phyloP scores from a whole-genome alignment of 2,113 vertebrate genomes.

The Oxyruncus cristatus region DNA sequence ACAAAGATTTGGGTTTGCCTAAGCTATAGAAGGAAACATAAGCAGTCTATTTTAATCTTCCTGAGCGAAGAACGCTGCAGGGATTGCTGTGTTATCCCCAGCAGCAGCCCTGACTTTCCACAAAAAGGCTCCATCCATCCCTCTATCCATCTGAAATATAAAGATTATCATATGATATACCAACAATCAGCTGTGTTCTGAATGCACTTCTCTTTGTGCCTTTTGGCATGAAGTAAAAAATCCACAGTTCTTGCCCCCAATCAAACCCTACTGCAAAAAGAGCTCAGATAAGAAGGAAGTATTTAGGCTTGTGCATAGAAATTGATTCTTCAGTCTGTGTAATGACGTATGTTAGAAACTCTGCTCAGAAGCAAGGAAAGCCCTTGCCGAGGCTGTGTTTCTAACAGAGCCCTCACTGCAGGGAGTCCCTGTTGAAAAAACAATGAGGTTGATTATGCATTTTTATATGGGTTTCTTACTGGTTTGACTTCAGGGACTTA shows the following conservation, averaged over 20 bases:
- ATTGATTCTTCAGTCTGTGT: not conserved
- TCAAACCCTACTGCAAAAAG: not conserved
- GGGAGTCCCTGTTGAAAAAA: not conserved
- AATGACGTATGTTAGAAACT: conserved; percentile 49
- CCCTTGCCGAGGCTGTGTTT: not conserved
- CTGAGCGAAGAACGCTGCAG: not conserved
- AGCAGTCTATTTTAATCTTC: conserved; percentile 55
- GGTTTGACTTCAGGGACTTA: not conserved
- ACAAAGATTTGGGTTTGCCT: conserved; percentile 29
- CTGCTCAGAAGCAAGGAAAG: conserved; percentile 40
- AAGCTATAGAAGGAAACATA: conserved; percentile 44
- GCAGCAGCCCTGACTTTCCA: conserved; percentile 27
- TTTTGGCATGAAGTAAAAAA: not conserved
- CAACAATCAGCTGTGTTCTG: not conserved
- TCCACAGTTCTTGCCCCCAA: not conserved
- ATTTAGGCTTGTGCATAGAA: conserved; percentile 11
- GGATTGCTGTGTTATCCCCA: conserved; percentile 32
- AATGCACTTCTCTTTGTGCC: not conserved
- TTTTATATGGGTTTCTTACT: not conserved
- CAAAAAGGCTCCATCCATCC: not conserved
- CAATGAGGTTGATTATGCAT: not conserved
- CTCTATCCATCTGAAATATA: not conserved
- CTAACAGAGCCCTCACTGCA: conserved; percentile 29
- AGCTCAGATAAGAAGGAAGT: not conserved
- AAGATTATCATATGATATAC: not conserved